A percentile compares a stretch with the other conserved stretches of the same genome.
These are phyloP conservation scores for Terrapene triunguis DNA, from an alignment of 2,113 vertebrate genomes.

Conservation along the genomic window DNA sequence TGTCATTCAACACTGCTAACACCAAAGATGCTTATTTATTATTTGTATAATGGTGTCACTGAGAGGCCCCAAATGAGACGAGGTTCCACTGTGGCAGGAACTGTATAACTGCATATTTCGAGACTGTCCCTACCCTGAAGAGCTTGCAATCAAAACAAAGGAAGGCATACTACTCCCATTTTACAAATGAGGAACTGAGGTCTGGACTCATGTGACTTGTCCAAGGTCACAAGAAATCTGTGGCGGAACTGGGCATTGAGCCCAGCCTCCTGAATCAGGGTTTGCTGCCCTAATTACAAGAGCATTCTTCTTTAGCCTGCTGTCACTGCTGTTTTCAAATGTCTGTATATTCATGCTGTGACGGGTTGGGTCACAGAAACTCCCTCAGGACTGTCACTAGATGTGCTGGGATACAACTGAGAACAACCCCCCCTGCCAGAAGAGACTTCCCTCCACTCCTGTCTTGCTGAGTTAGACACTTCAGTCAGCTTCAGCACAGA, in stretches of 20 bases:
- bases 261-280: not conserved
- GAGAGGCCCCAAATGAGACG: not conserved
- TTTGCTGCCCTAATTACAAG: not conserved
- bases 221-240: not conserved
- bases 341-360: not conserved
- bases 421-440: no score
- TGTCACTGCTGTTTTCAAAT: not conserved
- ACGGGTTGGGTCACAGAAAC: no score
- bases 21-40: not conserved
- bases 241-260: not conserved
- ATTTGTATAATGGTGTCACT: not conserved
- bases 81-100: not conserved
- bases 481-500: no score
- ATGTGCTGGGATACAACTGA: no score
- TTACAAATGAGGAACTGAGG: not conserved
- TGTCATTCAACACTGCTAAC: not conserved
- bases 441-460: no score
- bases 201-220: not conserved
- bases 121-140: not conserved
- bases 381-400: no score
- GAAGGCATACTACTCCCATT: not conserved
- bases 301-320: not conserved
- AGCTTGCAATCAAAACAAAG: not conserved
- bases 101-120: not conserved
- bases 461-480: no score